phyloP scores from a whole-genome alignment of 2,113 vertebrate species.

The Cheilinus undulatus region DNA sequence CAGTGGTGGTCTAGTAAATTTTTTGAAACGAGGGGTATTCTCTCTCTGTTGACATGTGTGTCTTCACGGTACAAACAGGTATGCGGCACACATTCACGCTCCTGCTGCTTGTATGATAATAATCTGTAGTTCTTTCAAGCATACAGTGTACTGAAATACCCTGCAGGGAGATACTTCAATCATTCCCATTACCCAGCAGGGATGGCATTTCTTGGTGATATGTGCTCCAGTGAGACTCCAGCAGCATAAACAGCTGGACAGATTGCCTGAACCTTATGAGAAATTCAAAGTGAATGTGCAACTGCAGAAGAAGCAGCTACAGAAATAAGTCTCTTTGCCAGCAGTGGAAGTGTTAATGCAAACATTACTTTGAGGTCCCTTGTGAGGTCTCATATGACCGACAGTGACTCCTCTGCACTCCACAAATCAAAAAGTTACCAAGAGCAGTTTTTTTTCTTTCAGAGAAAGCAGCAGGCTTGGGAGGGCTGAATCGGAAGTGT shows the following conservation, averaged over 20 bases:
- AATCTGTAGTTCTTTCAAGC: constrained; percentile 41
- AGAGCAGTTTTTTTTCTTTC: not conserved
- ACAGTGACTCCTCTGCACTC: constrained; percentile 8
- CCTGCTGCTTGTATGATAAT: constrained; percentile 13
- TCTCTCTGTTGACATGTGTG: not conserved
- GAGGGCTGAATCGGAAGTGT: not conserved
- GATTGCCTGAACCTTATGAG: constrained; percentile 27
- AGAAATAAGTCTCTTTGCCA: constrained; percentile 7
- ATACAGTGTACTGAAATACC: constrained; percentile 24
- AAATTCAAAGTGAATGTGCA: constrained; percentile 15
- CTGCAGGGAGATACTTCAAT: constrained; percentile 43
- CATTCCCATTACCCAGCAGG: constrained; percentile 38
- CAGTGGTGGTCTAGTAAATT: not conserved
- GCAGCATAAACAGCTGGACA: constrained; percentile 8
- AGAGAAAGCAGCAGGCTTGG: not conserved
- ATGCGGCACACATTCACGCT: constrained; percentile 4
- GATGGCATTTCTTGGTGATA: constrained; percentile 18
- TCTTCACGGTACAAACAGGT: not conserved
- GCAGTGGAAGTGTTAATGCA: constrained; percentile 5
- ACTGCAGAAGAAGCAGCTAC: constrained; percentile 1
- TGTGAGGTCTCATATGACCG: not conserved
- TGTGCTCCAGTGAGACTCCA: constrained; percentile 14
- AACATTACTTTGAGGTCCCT: constrained; percentile 20
- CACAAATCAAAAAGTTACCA: constrained; percentile 11
- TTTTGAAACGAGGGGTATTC: not conserved